phyloP scores from a whole-genome alignment of 1,140 invertebrate genomes.

The Lysiphlebus fabarum region DNA sequence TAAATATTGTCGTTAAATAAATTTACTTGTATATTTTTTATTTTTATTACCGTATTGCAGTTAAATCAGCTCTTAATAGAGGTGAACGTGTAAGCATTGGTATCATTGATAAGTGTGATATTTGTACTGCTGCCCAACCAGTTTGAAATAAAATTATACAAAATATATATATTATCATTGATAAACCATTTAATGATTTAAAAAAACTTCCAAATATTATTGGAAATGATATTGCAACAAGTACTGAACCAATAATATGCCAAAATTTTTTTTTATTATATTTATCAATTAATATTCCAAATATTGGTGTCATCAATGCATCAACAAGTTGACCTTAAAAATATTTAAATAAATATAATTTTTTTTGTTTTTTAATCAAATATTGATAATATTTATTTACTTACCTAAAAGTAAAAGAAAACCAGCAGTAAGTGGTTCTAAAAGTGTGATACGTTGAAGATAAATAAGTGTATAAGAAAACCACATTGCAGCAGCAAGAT shows the following conservation, averaged over 20 bases:
- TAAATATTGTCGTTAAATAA: not conserved
- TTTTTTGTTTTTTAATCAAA: not conserved
- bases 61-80: conserved; percentile 71
- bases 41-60: conserved; percentile 69
- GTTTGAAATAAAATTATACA: conserved; percentile 85
- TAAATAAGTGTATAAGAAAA: conserved; percentile 90
- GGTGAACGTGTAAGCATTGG: conserved; percentile 69
- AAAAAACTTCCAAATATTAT: conserved; percentile 73
- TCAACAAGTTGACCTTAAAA: conserved; percentile 78
- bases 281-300: conserved; percentile 79
- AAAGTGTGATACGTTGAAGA: conserved; percentile 73
- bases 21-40: not conserved
- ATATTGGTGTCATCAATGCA: conserved; percentile 80
- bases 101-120: conserved; percentile 87
- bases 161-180: conserved; percentile 60
- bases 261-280: conserved; percentile 74
- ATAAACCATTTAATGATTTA: conserved; percentile 51
- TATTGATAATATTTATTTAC: conserved; percentile 10
- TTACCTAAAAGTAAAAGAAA: conserved; percentile 70
- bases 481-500: conserved; percentile 89
- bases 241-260: conserved; percentile 77
- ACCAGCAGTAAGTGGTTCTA: conserved; percentile 74
- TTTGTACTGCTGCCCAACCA: conserved; percentile 88
- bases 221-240: conserved; percentile 70
- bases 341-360: not conserved